Evolutionary conservation across 2,113 vertebrate species (phyloP), one percentile per base, ranked within the genome.

Genomic region (Gasterosteus aculeatus): DNA sequence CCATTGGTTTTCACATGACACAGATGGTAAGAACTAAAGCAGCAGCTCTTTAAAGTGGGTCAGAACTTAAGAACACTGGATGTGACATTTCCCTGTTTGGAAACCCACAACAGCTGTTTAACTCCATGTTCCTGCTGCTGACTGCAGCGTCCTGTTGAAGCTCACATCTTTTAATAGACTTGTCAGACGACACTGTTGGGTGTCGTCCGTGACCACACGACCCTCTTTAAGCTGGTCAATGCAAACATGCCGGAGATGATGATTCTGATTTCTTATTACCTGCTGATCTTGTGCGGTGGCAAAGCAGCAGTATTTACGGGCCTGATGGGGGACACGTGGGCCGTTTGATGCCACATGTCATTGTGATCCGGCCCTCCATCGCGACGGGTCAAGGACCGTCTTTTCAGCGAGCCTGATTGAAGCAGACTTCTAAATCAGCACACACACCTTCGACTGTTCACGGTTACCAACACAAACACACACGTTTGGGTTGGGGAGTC

Each of bases 261-360:
- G 1, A 31, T 18, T 31, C 35, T 38, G 35, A 38, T 31, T 1
- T 6, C 26, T 26, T 6, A 16, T 39, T 26, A 7, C 39, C 12
- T 26, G 35, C 33, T 14, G 19, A 39, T 54, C 35, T 5, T 54
- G 66, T 29, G 10, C 19, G 16, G 42, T 38, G 33, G 29, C 46
- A 53, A 22, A 61, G 58, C 46, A 39, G 58, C 31, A 39, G 33
- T 19, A 39, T 61, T 38, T 11, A 60, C 2, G 31, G 14, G 47
- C 12, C 44, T 51, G 70, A 62, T 62, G 46, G 35, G 33, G 15
- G 26, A 44, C 58, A 72, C 46, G 53, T 62, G 58, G 35, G n/a
- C 33, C 9, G 44, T 31, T 49, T 42, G 35, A 54, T 31, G 58
- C 3, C 35, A 62, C 70, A 72, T 53, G 70, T 62, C 59, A 53